These are phyloP conservation scores for Mythimna impura DNA, from an alignment of 2,888 invertebrate genomes.

Conservation along the genomic window DNA sequence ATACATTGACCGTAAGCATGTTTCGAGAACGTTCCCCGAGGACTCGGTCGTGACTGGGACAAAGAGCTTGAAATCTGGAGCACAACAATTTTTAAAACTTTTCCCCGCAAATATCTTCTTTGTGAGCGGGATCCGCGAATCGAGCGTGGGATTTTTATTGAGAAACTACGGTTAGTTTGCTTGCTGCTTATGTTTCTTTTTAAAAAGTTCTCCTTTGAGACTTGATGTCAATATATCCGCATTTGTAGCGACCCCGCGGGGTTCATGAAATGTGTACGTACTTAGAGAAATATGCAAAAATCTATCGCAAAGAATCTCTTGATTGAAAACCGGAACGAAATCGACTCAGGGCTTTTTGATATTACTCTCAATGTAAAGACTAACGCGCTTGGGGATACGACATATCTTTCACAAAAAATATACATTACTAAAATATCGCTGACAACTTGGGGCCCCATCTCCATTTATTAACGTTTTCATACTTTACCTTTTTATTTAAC, in stretches of 20 bases:
- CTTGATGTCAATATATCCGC: constrained; percentile 38
- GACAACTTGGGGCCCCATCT: background rate
- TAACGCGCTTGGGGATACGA: background rate
- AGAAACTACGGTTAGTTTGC: constrained; percentile 57
- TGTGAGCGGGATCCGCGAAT: constrained; percentile 54
- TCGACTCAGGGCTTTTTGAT: constrained; percentile 26
- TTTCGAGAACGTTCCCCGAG: constrained; percentile 72
- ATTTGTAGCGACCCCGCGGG: constrained; percentile 32
- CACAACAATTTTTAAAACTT: constrained; percentile 77
- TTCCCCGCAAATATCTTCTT: constrained; percentile 72
- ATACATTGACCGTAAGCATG: constrained; percentile 68
- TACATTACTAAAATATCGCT: background rate
- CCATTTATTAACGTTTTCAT: background rate
- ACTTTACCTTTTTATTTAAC: constrained; percentile 2
- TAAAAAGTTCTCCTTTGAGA: constrained; percentile 36
- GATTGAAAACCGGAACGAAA: constrained; percentile 2
- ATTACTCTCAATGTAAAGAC: constrained; percentile 2
- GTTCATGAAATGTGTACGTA: constrained; percentile 3
- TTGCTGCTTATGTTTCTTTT: constrained; percentile 53
- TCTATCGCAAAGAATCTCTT: background rate
- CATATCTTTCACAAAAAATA: background rate
- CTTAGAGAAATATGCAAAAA: constrained; percentile 21
- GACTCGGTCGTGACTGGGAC: constrained; percentile 80
- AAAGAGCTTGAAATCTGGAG: constrained; percentile 79
- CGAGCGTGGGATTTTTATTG: constrained; percentile 58